Conservation (phyloP, 2,113 vertebrate species). For the Apeltes quadracus region DNA sequence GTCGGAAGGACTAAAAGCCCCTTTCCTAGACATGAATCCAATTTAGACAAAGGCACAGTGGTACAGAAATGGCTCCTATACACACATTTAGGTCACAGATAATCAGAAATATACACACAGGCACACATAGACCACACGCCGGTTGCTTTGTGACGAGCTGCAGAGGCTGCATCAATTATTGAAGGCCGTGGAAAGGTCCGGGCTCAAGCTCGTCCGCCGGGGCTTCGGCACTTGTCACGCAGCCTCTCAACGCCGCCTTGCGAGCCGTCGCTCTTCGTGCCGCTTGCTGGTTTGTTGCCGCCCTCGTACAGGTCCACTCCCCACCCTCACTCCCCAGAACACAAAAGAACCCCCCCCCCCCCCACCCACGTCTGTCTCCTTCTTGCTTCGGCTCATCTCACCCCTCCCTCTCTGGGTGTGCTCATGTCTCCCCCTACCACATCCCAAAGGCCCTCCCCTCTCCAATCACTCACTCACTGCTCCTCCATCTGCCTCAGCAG, state of each 20-base stretch:
- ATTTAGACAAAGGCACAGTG: conserved; percentile 1
- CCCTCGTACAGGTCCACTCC: not conserved
- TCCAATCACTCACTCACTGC: conserved; percentile 27
- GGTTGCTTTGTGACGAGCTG: conserved; percentile 57
- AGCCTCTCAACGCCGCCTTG: conserved; percentile 27
- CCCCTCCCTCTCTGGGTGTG: conserved; percentile 21
- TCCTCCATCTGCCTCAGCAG: conserved; percentile 52
- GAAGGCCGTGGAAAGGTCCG: conserved; percentile 69
- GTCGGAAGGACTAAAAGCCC: conserved; percentile 14
- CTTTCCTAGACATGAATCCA: conserved; percentile 8
- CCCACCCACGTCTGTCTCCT: conserved; percentile 40
- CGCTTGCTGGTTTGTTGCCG: conserved; percentile 33
- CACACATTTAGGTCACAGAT: conserved; percentile 22
- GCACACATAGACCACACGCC: conserved; percentile 36
- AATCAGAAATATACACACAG: conserved; percentile 21
- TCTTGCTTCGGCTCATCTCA: conserved; percentile 8
- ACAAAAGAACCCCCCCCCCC: conserved; percentile 69
- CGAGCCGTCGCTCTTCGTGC: conserved; percentile 32
- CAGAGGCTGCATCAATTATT: conserved; percentile 80
- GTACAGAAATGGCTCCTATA: not conserved
- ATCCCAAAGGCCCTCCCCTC: conserved; percentile 45
- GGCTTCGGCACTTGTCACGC: conserved; percentile 72
- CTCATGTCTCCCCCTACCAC: conserved; percentile 24
- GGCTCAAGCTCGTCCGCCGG: conserved; percentile 60
- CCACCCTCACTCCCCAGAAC: conserved; percentile 15